These are phyloP conservation scores for Exaiptasia diaphana DNA, from an alignment of 64 coral and sea anemone species.

Conservation along the genomic window DNA sequence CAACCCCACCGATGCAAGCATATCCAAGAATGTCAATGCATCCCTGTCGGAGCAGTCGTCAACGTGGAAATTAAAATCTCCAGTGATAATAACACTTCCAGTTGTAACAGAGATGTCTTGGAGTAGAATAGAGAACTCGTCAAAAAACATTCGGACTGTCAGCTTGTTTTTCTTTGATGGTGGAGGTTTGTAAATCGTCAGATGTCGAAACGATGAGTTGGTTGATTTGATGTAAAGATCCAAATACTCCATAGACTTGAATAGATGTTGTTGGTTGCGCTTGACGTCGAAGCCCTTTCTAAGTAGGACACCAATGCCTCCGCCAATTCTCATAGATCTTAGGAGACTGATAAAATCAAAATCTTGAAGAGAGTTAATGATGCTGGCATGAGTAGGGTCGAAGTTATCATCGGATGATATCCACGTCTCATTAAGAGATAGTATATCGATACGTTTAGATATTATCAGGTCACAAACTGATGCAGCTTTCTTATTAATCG, in stretches of 20 bases:
- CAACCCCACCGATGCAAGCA: constrained; percentile 8
- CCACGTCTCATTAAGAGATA: constrained; percentile 42
- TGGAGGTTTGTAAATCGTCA: constrained; percentile 7
- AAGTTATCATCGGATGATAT: neutral
- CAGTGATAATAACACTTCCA: neutral
- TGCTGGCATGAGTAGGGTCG: constrained; percentile 26
- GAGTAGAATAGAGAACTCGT: constrained; percentile 11
- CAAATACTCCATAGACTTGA: constrained; percentile 51
- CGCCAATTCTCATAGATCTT: constrained; percentile 24
- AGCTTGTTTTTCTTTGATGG: constrained; percentile 6
- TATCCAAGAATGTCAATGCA: constrained; percentile 1
- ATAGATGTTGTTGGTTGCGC: neutral
- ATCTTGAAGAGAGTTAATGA: constrained; percentile 43
- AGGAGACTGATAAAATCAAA: constrained; percentile 30
- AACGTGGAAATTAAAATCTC: constrained; percentile 26
- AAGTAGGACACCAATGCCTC: constrained; percentile 40
- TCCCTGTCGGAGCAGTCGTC: neutral
- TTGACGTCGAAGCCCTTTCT: constrained; percentile 32
- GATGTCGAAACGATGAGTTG: neutral
- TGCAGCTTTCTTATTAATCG: constrained; percentile 33
- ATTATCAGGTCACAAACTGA: constrained; percentile 44
- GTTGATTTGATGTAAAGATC: neutral
- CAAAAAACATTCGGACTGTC: neutral
- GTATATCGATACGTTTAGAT: constrained; percentile 26
- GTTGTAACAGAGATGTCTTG: neutral